Conservation (phyloP, 2,113 vertebrate genomes). For the Coturnix japonica region DNA sequence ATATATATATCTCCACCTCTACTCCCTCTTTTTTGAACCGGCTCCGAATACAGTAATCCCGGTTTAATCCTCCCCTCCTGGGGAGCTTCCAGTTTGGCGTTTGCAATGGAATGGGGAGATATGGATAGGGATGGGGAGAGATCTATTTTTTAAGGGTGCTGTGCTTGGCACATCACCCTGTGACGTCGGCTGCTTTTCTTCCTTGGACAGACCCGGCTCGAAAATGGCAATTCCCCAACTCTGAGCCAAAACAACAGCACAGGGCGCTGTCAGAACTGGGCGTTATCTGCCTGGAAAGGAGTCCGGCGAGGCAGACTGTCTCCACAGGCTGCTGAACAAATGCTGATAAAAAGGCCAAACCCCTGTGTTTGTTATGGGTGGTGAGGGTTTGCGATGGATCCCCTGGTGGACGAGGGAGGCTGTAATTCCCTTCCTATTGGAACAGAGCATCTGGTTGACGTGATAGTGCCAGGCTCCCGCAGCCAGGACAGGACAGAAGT, state of each 20-base stretch:
- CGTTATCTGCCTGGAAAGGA: slow-evolving; percentile 55
- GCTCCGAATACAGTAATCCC: neutral
- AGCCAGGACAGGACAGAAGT: neutral
- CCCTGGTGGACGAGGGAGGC: neutral
- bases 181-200: neutral
- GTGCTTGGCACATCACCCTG: neutral
- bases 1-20: neutral
- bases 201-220: neutral
- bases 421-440: neutral
- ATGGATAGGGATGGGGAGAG: neutral
- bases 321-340: slow-evolving; percentile 71
- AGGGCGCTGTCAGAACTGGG: slow-evolving; percentile 16
- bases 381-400: slow-evolving; percentile 12
- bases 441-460: neutral
- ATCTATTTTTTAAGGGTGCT: neutral
- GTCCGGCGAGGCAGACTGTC: slow-evolving; percentile 67
- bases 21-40: neutral
- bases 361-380: slow-evolving; percentile 46
- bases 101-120: slow-evolving; percentile 8
- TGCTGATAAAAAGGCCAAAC: slow-evolving; percentile 73
- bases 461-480: neutral
- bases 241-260: neutral
- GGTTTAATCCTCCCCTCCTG: neutral
- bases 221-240: slow-evolving; percentile 19
- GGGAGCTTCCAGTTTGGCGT: slow-evolving; percentile 17